Percentiles rank a stretch among this genome's conserved stretches.
Conservation (phyloP, 2,113 vertebrate genomes). For the Channa maculata region DNA sequence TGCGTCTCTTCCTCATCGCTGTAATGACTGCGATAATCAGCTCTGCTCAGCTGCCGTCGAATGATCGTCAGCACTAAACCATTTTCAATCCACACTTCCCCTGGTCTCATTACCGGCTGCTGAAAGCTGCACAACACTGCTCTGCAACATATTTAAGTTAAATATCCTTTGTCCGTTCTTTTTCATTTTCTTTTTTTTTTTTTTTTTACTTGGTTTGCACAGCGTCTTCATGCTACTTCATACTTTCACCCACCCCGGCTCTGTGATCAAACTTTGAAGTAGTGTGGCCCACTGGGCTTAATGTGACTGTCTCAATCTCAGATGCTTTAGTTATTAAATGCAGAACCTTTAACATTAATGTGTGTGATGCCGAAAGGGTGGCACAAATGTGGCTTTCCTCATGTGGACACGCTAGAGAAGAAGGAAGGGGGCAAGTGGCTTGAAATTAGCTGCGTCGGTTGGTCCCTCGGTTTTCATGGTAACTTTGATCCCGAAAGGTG, state of each 20-base stretch:
- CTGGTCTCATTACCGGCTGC: constrained; percentile 70
- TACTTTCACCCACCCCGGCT: constrained; percentile 2
- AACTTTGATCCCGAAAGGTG: too few relatives aligned
- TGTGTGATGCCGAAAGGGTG: too few relatives aligned
- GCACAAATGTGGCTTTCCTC: too few relatives aligned
- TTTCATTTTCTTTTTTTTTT: background rate
- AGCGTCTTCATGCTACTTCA: constrained; percentile 9
- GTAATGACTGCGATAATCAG: constrained; percentile 69
- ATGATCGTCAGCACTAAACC: constrained; percentile 48
- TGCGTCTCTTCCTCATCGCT: constrained; percentile 38
- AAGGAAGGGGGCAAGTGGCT: too few relatives aligned
- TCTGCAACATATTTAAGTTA: constrained; percentile 66
- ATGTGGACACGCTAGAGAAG: too few relatives aligned
- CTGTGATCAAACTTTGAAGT: constrained; percentile 26
- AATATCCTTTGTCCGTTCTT: background rate
- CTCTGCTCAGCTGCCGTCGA: constrained; percentile 52
- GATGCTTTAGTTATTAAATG: background rate
- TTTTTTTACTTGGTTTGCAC: constrained; percentile 3
- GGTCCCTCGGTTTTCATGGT: too few relatives aligned
- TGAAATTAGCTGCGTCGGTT: too few relatives aligned
- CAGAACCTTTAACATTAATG: too few relatives aligned
- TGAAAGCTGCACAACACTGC: constrained; percentile 41
- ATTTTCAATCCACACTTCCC: constrained; percentile 54
- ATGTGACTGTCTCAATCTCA: background rate
- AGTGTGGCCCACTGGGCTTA: constrained; percentile 6